phyloP scores from a whole-genome alignment of 2,888 invertebrate species.

The Yponomeuta malinellus region DNA sequence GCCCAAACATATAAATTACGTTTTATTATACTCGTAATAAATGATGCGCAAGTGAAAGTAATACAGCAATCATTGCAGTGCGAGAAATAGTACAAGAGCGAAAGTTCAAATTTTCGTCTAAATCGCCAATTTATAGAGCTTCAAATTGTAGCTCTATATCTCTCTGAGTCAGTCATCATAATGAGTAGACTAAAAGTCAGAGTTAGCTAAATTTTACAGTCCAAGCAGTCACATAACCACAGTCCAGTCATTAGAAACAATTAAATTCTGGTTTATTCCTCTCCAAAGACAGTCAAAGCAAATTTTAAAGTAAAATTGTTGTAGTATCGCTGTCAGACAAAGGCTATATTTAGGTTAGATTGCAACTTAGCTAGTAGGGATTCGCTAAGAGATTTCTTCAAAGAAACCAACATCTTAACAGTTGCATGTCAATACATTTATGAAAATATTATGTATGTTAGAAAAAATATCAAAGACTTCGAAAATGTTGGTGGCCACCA shows the following conservation, averaged over 20 bases:
- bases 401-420: no score
- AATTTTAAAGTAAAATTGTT: no score
- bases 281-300: not conserved
- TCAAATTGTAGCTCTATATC: slow-evolving; percentile 32
- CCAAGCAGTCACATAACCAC: not conserved
- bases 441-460: no score
- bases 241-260: not conserved
- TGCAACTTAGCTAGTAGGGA: no score
- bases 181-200: not conserved
- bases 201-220: not conserved
- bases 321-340: no score
- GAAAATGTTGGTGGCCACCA: no score
- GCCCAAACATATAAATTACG: slow-evolving; percentile 14
- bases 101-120: slow-evolving; percentile 33
- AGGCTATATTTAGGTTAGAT: no score
- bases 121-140: slow-evolving; percentile 23
- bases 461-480: no score
- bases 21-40: slow-evolving; percentile 41
- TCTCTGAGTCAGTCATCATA: slow-evolving; percentile 35
- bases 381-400: no score
- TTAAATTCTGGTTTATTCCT: not conserved
- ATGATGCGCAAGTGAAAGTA: slow-evolving; percentile 2
- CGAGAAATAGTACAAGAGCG: slow-evolving; percentile 10
- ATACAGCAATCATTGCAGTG: not conserved
- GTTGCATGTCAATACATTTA: no score